phyloP scores from a whole-genome alignment of 2,113 vertebrate genomes.

The Ctenomys sociabilis region DNA sequence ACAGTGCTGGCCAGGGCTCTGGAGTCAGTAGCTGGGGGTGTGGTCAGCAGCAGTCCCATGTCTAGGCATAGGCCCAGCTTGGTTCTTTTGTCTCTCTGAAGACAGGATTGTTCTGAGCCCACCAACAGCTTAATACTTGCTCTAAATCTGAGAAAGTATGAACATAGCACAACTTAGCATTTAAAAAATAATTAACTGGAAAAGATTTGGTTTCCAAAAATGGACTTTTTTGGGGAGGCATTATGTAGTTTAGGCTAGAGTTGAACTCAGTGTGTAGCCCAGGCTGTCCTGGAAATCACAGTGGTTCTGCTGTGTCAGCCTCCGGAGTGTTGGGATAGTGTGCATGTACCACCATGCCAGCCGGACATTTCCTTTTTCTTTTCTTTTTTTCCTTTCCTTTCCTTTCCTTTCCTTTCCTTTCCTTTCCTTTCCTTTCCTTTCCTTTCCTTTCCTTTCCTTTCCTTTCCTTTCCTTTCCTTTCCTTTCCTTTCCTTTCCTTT shows the following conservation, averaged over 20 bases:
- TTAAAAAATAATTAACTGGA: background rate
- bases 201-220: background rate
- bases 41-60: background rate
- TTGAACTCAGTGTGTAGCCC: background rate
- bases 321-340: background rate
- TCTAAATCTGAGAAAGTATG: background rate
- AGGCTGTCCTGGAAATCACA: background rate
- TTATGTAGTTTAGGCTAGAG: background rate
- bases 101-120: background rate
- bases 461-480: background rate
- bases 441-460: background rate
- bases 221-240: background rate
- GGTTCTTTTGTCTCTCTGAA: background rate
- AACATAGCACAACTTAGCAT: background rate
- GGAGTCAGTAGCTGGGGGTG: background rate
- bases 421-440: background rate
- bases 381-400: no score
- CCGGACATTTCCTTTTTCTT: background rate
- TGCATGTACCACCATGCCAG: background rate
- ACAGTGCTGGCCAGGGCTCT: rapidly evolving
- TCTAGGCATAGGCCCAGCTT: background rate
- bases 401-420: background rate
- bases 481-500: background rate
- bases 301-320: background rate
- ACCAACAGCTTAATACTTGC: background rate